phyloP scores from a whole-genome alignment of 2,888 invertebrate species.

The Ophioninae sp. region DNA sequence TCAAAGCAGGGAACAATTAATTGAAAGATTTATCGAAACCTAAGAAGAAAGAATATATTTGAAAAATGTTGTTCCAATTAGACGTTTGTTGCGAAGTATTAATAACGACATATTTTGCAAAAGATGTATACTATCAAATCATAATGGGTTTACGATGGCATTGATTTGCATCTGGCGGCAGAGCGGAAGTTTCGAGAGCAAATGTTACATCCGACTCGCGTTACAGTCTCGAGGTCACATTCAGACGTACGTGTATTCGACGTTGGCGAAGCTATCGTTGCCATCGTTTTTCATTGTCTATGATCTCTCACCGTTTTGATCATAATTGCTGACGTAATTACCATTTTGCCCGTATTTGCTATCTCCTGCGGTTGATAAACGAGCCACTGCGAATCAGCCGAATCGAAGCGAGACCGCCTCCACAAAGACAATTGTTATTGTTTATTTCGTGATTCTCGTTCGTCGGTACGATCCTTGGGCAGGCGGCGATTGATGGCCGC shows the following conservation, averaged over 20 bases:
- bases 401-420: background rate
- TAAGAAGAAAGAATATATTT: background rate
- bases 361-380: background rate
- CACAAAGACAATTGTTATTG: background rate
- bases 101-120: background rate
- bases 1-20: background rate
- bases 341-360: slow-evolving; percentile 51
- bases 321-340: slow-evolving; percentile 71
- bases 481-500: background rate
- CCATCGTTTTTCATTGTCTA: slow-evolving; percentile 16
- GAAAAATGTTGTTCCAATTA: background rate
- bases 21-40: background rate
- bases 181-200: background rate
- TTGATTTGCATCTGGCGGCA: background rate
- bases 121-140: background rate
- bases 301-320: slow-evolving; percentile 67
- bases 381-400: slow-evolving; percentile 2
- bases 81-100: background rate
- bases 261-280: slow-evolving; percentile 57
- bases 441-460: background rate
- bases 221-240: background rate
- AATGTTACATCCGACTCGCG: slow-evolving; percentile 46
- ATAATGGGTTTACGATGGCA: background rate
- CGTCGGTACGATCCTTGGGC: background rate
- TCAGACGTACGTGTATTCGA: background rate